Percentiles rank a stretch among this genome's conserved stretches.
phyloP scores from a whole-genome alignment of 2,888 invertebrate species.

The Metopia argyrocephala region DNA sequence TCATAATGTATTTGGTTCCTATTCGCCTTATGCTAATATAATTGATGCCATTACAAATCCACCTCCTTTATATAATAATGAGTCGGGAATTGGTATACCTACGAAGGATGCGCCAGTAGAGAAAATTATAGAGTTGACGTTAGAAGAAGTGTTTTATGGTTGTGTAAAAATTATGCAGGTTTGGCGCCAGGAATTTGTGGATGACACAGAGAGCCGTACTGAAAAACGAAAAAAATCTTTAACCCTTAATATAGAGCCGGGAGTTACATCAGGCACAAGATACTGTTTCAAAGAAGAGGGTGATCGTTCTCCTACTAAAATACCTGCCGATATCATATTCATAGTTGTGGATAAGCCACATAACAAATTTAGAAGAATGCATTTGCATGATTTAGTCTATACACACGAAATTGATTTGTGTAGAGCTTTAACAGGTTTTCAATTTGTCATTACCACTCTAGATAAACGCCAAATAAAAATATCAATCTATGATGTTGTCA shows the following conservation, averaged over 20 bases:
- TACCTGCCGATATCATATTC: conserved; percentile 86
- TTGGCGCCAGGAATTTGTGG: conserved; percentile 84
- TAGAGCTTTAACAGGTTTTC: conserved; percentile 86
- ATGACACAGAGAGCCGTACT: conserved; percentile 82
- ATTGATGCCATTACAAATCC: conserved; percentile 83
- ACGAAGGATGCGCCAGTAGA: conserved; percentile 82
- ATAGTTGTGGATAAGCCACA: conserved; percentile 86
- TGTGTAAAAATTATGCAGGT: conserved; percentile 92
- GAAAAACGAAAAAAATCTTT: conserved; percentile 86
- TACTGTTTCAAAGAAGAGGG: conserved; percentile 88
- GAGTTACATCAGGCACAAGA: conserved; percentile 85
- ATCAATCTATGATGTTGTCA: conserved; percentile 85
- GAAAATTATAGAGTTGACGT: conserved; percentile 81
- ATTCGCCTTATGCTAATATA: conserved; percentile 89
- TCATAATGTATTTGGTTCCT: conserved; percentile 89
- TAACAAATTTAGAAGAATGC: conserved; percentile 79
- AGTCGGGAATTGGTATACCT: conserved; percentile 83
- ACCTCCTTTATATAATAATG: conserved; percentile 82
- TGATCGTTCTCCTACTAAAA: conserved; percentile 86
- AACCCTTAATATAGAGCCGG: conserved; percentile 86
- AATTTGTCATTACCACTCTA: conserved; percentile 83
- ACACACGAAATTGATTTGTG: conserved; percentile 82
- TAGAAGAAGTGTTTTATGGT: conserved; percentile 85
- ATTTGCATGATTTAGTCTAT: conserved; percentile 84
- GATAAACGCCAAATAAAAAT: conserved; percentile 85